These are phyloP conservation scores for Tapirus indicus DNA, from an alignment of 2,797 vertebrate species.

Conservation along the genomic window DNA sequence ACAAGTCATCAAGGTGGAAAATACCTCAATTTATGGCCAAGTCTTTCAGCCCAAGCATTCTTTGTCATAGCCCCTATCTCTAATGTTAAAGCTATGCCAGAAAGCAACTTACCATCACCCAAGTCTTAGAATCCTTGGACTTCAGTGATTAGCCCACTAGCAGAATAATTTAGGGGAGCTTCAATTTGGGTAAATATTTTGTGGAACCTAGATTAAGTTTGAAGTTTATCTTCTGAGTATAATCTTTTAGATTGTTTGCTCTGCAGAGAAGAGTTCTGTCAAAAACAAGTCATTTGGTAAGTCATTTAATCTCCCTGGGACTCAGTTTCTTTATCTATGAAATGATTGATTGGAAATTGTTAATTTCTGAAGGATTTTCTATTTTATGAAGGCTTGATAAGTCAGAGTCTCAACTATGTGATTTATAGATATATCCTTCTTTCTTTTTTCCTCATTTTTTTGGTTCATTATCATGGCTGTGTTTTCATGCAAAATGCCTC, in stretches of 20 bases:
- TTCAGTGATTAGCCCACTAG: neutral
- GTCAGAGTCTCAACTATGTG: neutral
- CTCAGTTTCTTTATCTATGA: neutral
- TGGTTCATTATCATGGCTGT: neutral
- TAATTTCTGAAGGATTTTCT: neutral
- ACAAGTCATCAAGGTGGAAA: neutral
- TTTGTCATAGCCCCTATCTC: neutral
- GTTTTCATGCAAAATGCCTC: neutral
- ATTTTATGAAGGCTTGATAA: neutral
- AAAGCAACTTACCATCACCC: neutral
- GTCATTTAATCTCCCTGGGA: neutral
- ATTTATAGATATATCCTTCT: neutral
- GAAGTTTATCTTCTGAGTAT: neutral
- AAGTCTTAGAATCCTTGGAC: neutral
- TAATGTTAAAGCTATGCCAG: neutral
- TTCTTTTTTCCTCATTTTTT: neutral
- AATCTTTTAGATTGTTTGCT: neutral
- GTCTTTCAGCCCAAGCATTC: neutral
- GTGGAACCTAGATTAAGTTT: neutral
- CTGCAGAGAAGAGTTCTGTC: neutral
- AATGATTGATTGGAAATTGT: neutral
- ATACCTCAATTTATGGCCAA: neutral
- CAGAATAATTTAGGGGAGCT: neutral
- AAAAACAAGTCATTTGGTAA: neutral
- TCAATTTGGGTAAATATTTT: neutral